Evolutionary conservation across 2,113 vertebrate genomes (phyloP), one percentile per base, ranked within the genome.

Genomic region (Gulo gulo): DNA sequence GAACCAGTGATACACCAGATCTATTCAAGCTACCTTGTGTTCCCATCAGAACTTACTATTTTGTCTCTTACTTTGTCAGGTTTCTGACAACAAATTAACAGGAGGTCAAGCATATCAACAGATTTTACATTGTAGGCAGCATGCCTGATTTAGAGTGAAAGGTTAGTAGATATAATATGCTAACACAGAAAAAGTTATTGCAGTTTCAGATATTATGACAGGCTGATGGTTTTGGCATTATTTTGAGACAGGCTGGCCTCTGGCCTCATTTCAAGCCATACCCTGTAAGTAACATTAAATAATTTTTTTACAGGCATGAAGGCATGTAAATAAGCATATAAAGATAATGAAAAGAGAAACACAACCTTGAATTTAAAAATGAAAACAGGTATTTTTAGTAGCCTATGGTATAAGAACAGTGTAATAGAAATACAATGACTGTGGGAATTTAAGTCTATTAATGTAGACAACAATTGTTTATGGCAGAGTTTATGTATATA

Each of bases 71-170:
- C 31, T 63, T 34, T 69, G 47, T 61, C 82, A 96, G 50, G 89
- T 83, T 95, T 89, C 94, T 65, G 52, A 88, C 67, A 91, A 92
- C 42, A 93, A 97, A 94, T 89, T 96, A 97, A 84, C 23, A 78
- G 45, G 74, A 69, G n/a, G 84, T 55, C 91, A 94, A 79, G 29
- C 69, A 67, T 34, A 84, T 76, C 45, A 71, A 94, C 10, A 93
- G 42, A 88, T 80, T 50, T 57, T 13, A 88, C 16, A 83, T 52
- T 29, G 21, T 20, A 61, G 65, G 71, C 45, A 96, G 73, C 42
- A 73, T 0, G 18, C 20, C 57, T 88, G 91, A 95, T 78, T 88
- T 71, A 92, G 69, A 95, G 88, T 76, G 55, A 86, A 95, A 71
- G 50, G 31, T 79, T 13, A 88, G 59, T 79, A 18, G n/a, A 57